phyloP scores from a whole-genome alignment of 2,113 vertebrate genomes.

The Pygoscelis antarcticus region DNA sequence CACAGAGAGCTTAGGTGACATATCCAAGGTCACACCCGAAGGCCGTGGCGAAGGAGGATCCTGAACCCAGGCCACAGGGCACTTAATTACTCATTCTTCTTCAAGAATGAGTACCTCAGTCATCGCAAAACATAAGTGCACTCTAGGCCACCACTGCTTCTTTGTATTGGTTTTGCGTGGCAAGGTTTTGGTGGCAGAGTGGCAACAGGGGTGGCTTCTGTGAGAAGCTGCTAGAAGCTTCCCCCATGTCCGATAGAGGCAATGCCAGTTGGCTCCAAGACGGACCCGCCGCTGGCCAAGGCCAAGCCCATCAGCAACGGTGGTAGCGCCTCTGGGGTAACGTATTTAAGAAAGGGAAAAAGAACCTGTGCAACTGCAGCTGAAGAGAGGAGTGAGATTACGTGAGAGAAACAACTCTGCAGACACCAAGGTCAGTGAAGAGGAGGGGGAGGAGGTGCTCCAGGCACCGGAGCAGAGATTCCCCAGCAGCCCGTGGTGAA shows the following conservation, averaged over 20 bases:
- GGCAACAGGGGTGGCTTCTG: neutral
- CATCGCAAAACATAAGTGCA: neutral
- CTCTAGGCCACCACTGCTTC: neutral
- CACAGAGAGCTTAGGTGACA: neutral
- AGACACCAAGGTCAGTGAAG: neutral
- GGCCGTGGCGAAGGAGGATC: rapidly evolving
- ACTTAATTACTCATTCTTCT: neutral
- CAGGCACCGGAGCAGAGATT: neutral
- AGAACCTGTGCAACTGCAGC: neutral
- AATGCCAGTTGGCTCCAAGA: neutral
- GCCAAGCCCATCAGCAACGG: rapidly evolving
- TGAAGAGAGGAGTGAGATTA: neutral
- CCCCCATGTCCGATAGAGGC: neutral
- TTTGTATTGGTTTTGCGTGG: neutral
- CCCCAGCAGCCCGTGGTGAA: neutral
- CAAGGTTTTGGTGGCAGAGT: neutral
- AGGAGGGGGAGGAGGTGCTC: neutral
- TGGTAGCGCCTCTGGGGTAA: neutral
- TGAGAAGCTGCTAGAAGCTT: neutral
- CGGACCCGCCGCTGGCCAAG: rapidly evolving
- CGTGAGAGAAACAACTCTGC: neutral
- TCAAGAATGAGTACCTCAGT: neutral
- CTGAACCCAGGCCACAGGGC: neutral
- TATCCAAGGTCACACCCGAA: neutral
- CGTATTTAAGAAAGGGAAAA: neutral